Evolutionary conservation across 2,797 vertebrate species (phyloP).

Genomic region (Varecia variegata): DNA sequence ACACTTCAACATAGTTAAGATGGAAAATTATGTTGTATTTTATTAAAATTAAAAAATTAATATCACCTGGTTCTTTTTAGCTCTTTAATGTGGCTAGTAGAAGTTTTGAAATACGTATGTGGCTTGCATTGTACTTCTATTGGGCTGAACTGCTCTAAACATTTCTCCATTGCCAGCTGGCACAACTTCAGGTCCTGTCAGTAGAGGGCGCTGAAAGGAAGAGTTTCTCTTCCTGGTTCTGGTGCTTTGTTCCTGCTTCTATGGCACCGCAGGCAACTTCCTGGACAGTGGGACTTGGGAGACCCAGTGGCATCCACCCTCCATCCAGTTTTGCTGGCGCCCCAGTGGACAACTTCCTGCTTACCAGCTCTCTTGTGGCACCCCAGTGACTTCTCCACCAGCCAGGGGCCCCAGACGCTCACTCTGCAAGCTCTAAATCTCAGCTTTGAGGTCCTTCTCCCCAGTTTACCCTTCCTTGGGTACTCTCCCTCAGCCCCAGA

Average conservation of each 20-base stretch:
- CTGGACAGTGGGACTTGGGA: neutral
- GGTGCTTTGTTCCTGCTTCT: neutral
- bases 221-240: neutral
- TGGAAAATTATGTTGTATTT: neutral
- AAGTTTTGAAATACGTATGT: neutral
- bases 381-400: neutral
- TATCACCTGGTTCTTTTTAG: neutral
- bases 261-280: neutral
- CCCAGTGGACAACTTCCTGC: neutral
- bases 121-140: neutral
- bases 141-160: neutral
- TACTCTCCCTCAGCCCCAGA: neutral
- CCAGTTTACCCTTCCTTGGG: neutral
- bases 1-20: neutral
- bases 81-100: neutral
- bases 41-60: neutral
- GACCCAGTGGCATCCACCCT: neutral
- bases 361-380: neutral
- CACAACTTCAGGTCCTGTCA: neutral
- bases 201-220: constrained; percentile 42
- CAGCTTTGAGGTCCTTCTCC: neutral
- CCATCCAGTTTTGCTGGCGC: neutral
- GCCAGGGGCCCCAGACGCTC: too few species aligned
- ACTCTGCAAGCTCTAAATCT: neutral
- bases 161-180: neutral